Base-by-base conservation (phyloP, 2,888 invertebrate genomes). In the Brenthis ino region DNA sequence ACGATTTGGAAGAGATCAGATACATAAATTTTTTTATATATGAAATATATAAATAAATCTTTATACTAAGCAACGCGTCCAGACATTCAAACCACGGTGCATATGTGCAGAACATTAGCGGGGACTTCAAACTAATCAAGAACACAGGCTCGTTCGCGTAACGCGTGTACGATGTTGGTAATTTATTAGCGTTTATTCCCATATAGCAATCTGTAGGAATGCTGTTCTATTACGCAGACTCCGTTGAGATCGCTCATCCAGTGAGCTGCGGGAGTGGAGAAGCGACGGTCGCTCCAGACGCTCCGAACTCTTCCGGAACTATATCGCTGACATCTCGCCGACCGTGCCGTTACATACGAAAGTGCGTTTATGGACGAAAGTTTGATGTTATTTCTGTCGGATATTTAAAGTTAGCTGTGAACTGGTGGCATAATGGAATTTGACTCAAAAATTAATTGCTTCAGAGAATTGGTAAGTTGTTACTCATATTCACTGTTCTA, bases 171-270 rank as follows among this genome's bases (percentile, higher is more conserved):
- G 84, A 85, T 87, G 89, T 89, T 85, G 85, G 88, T 92, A 92
- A 92, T 92, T 92, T 92, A 92, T 91, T 90, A 92, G 87, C 88
- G 84, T 88, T 92, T 91, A 93, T 92, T 90, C 92, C 87, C 88
- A 88, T 89, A 91, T 85, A 91, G 87, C 88, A 91, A 90, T 90
- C 90, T 91, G 91, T 89, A 88, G 89, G 88, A 90, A 91, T 90
- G 84, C 83, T 84, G 88, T 86, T 82, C 91, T 84, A 91, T 88
- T 92, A 93, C 93, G 93, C 93, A 93, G 93, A 92, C 93, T 92
- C 93, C 91, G 88, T 80, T 73, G 85, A 88, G 90, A 90, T 89
- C 86, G 84, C 85, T 84, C 87, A 86, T 88, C 87, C 90, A 93
- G 92, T 93, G 85, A 85, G 86, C 83, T 82, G 79, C 85, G 83